Evolutionary conservation across 2,888 invertebrate genomes (phyloP).

Genomic region (Nysson spinosus): DNA sequence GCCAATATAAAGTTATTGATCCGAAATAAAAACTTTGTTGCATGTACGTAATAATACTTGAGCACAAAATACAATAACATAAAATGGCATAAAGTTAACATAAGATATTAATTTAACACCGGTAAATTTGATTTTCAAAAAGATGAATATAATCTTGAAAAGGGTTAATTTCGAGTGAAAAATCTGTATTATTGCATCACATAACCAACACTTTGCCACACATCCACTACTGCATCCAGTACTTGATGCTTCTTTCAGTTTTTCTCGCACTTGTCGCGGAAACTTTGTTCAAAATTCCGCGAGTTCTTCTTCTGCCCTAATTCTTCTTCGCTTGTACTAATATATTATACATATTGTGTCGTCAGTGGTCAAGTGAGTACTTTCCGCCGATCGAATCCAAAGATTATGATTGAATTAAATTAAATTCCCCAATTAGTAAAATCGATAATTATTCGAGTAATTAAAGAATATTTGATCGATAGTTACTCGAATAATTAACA

Average conservation of each 20-base stretch:
- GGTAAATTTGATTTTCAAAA: not conserved
- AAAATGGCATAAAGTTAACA: too few relatives aligned
- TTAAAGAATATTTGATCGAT: too few relatives aligned
- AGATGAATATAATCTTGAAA: too few relatives aligned
- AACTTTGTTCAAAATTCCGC: conserved; percentile 21
- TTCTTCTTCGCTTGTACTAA: too few relatives aligned
- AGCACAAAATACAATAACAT: too few relatives aligned
- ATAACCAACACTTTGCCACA: conserved; percentile 15
- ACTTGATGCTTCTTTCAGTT: not conserved
- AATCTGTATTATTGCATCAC: not conserved
- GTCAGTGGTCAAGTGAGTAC: conserved; percentile 40
- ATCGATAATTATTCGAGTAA: too few relatives aligned
- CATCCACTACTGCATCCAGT: conserved; percentile 8
- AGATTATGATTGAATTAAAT: conserved; percentile 8
- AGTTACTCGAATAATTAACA: too few relatives aligned
- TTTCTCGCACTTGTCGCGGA: conserved; percentile 4
- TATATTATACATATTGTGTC: conserved; percentile 44
- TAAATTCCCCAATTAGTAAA: not conserved
- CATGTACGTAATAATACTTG: too few relatives aligned
- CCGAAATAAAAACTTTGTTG: too few relatives aligned
- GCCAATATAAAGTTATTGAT: too few relatives aligned
- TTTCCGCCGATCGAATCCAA: conserved; percentile 48
- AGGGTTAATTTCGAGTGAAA: too few relatives aligned
- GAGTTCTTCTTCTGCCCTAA: conserved; percentile 20
- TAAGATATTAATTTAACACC: too few relatives aligned